Conservation (phyloP, 1,140 invertebrate species). For the Centruroides vittatus region DNA sequence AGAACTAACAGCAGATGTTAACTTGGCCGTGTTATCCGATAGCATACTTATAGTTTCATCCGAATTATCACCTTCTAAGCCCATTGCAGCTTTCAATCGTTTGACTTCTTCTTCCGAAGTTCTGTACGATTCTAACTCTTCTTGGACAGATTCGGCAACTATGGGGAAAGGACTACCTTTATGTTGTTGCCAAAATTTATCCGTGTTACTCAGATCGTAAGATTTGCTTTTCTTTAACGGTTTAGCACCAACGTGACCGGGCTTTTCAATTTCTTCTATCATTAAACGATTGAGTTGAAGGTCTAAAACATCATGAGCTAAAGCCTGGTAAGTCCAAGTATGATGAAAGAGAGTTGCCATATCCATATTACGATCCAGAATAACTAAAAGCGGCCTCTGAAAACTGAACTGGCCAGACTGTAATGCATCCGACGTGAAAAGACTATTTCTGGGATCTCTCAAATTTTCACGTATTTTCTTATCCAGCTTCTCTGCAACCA, state of each 20-base stretch:
- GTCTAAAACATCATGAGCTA: conserved; percentile 89
- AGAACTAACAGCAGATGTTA: conserved; percentile 85
- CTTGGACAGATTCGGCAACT: conserved; percentile 96
- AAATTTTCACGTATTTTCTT: conserved; percentile 95
- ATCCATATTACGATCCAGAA: conserved; percentile 90
- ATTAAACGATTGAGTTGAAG: conserved; percentile 74
- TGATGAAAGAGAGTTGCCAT: conserved; percentile 96
- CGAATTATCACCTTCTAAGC: conserved; percentile 28
- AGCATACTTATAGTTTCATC: conserved; percentile 50
- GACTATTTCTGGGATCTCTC: conserved; percentile 87
- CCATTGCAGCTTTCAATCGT: conserved; percentile 80
- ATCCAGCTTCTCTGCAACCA: conserved; percentile 92
- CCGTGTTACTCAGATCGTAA: conserved; percentile 79
- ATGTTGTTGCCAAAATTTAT: conserved; percentile 83
- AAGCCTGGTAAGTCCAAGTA: conserved; percentile 98
- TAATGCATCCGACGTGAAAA: conserved; percentile 74
- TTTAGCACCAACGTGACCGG: conserved; percentile 21
- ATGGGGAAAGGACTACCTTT: conserved; percentile 94
- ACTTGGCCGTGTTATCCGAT: conserved; percentile 81
- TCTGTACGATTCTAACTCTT: conserved; percentile 88
- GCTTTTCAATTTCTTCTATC: conserved; percentile 49
- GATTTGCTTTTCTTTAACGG: conserved; percentile 51
- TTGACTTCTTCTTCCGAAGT: conserved; percentile 94
- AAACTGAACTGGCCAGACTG: conserved; percentile 57
- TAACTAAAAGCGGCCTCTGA: conserved; percentile 77